Evolutionary conservation across 2,888 invertebrate genomes (phyloP).

Genomic region (Drosophila tripunctata): DNA sequence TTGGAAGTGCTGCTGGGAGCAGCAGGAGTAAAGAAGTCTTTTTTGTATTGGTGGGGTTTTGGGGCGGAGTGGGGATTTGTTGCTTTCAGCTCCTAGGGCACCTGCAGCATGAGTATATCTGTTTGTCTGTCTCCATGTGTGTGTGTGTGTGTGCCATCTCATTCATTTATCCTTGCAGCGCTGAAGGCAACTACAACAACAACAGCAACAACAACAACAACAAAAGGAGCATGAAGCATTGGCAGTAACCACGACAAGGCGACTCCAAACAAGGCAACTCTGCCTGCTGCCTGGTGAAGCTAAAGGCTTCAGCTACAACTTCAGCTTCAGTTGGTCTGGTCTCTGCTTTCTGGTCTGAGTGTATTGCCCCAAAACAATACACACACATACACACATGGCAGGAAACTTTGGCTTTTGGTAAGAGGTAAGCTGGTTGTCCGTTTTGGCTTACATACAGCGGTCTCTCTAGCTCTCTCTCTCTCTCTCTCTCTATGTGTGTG

Average conservation of each 20-base stretch:
- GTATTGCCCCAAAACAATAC: slow-evolving; percentile 60
- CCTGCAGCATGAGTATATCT: slow-evolving; percentile 35
- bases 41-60: no score
- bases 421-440: slow-evolving; percentile 62
- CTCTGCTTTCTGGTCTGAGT: slow-evolving; percentile 41
- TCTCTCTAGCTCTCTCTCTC: no score
- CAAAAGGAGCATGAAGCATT: slow-evolving; percentile 68
- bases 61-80: slow-evolving; percentile 21
- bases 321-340: slow-evolving; percentile 14
- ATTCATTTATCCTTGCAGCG: slow-evolving; percentile 78
- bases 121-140: slow-evolving; percentile 15
- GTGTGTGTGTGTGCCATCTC: slow-evolving; percentile 64
- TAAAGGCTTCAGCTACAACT: neutral
- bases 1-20: no score
- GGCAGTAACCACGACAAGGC: slow-evolving; percentile 72
- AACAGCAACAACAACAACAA: slow-evolving; percentile 67
- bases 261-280: slow-evolving; percentile 38
- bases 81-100: slow-evolving; percentile 41
- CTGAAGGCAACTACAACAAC: slow-evolving; percentile 61
- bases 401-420: slow-evolving; percentile 46
- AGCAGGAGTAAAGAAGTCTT: neutral
- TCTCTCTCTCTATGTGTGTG: slow-evolving; percentile 21
- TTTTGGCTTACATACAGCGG: slow-evolving; percentile 61
- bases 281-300: slow-evolving; percentile 3
- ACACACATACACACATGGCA: slow-evolving; percentile 18